Evolutionary conservation across 2,888 invertebrate genomes (phyloP), one percentile per base, ranked within the genome.

Genomic region (Bellardia pandia): DNA sequence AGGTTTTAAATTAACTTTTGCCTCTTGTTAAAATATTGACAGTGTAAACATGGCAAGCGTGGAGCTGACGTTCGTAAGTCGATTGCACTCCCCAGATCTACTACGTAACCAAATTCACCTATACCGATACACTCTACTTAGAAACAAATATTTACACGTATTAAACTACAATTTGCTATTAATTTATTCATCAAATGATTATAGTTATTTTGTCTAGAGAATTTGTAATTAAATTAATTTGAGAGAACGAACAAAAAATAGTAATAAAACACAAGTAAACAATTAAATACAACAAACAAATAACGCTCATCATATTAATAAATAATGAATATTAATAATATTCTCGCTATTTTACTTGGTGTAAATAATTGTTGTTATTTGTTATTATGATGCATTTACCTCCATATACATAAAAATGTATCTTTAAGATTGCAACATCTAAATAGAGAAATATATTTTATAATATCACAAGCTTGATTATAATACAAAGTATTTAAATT

Each of bases 121-220:
- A 23, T 60, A 60, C 37, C 42, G 58, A 23, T 60, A 37, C 37
- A 60, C 48, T 60, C 60, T 72, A 64, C 9, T 64, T 45, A 56
- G 42, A 64, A 45, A 16, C 2, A 56, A 74, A 62, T 66, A 64
- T 64, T 33, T 45, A 37, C 16, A 37, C 13, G 23, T 42, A 13
- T 75, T 62, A 0, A 14, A 3, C 37, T 14, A 68, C 42, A 78
- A 69, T 60, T 48, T 13, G 23, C n/a, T 74, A 37, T 53, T 79
- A 85, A 85, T 85, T 79, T 78, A 82, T 86, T 60, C 86, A 69
- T 53, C 42, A n/a, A 69, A 72, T 48, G 68, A 86, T 82, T 82
- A 77, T 58, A 77, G 76, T 68, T 68, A 74, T 86, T 82, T 77
- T 82, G 82, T 72, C 53, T 40, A 9, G 66, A 48, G 81, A 72